phyloP scores from a whole-genome alignment of 1,140 invertebrate species.

The Callitettix versicolor region DNA sequence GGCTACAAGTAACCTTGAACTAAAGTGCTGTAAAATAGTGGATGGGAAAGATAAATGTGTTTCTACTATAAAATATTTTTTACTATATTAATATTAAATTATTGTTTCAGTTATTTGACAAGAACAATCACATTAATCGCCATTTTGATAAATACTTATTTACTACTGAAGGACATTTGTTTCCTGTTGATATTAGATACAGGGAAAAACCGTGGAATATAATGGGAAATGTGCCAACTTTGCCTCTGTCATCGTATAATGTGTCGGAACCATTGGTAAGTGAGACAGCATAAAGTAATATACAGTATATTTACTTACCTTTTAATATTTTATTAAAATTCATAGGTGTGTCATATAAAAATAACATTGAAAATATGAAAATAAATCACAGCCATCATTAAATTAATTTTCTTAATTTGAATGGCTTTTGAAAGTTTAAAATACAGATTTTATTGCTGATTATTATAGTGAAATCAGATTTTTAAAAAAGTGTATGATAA shows the following conservation, averaged over 20 bases:
- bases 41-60: too few relatives aligned
- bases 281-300: not conserved
- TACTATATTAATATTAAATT: too few relatives aligned
- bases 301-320: not conserved
- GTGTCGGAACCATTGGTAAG: slow-evolving; percentile 24
- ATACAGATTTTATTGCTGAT: too few relatives aligned
- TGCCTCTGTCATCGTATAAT: slow-evolving; percentile 9
- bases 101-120: slow-evolving; percentile 51
- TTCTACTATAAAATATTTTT: too few relatives aligned
- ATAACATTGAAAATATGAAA: too few relatives aligned
- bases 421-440: not conserved
- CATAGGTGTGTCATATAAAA: not conserved
- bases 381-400: too few relatives aligned
- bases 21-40: too few relatives aligned
- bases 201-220: slow-evolving; percentile 32
- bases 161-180: slow-evolving; percentile 57
- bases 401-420: not conserved
- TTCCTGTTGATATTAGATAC: slow-evolving; percentile 42
- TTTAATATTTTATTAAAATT: not conserved
- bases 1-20: too few relatives aligned
- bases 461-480: too few relatives aligned
- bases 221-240: slow-evolving; percentile 11
- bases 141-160: slow-evolving; percentile 47
- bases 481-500: too few relatives aligned
- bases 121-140: slow-evolving; percentile 50